A percentile compares a stretch with the other conserved stretches of the same genome.
Conservation (phyloP, 2,888 invertebrate species). For the Pachycephus smyrnensis region DNA sequence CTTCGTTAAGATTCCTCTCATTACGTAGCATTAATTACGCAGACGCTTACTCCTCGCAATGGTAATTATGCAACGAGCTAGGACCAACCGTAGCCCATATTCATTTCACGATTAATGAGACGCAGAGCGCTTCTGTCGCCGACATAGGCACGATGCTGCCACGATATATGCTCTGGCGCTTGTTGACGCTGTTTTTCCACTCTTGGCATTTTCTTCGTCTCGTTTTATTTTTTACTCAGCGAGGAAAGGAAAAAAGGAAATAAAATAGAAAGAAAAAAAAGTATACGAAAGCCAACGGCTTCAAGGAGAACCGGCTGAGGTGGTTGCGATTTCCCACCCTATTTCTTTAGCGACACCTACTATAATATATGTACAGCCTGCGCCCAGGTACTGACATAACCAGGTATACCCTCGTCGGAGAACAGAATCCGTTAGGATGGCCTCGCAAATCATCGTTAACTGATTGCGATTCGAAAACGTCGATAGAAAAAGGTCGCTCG, state of each 20-base stretch:
- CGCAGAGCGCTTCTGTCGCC: background rate
- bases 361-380: background rate
- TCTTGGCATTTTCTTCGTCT: background rate
- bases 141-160: background rate
- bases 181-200: background rate
- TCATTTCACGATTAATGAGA: background rate
- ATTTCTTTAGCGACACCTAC: background rate
- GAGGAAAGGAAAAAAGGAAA: background rate
- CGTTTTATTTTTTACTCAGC: background rate
- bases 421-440: background rate
- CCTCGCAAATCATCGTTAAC: background rate
- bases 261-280: background rate
- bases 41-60: background rate
- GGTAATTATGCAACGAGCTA: background rate
- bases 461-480: background rate
- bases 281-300: background rate
- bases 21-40: background rate
- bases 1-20: background rate
- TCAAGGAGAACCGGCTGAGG: background rate
- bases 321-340: background rate
- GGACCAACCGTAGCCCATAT: background rate
- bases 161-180: background rate
- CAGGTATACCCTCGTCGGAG: background rate
- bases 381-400: too few relatives aligned
- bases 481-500: background rate